phyloP scores from a whole-genome alignment of 2,797 vertebrate genomes.

The Danio albolineatus region DNA sequence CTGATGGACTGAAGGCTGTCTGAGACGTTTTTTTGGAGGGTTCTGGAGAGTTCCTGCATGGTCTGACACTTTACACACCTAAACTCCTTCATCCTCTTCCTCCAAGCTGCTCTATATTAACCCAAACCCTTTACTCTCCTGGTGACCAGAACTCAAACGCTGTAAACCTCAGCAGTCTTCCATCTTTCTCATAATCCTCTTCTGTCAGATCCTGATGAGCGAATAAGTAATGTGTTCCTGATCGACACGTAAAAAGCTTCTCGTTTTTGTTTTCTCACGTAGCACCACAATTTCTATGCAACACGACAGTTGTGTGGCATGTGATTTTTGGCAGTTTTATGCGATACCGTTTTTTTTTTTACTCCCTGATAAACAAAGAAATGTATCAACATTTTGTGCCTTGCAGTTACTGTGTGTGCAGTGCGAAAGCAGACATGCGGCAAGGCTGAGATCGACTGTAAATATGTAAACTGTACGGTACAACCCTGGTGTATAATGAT shows the following conservation, averaged over 20 bases:
- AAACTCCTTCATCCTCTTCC: conserved; percentile 70
- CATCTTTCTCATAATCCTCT: conserved; percentile 63
- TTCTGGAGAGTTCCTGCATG: conserved; percentile 62
- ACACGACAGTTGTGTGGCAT: conserved; percentile 84
- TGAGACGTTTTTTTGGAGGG: neutral
- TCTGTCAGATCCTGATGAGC: conserved; percentile 39
- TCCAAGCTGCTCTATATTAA: conserved; percentile 63
- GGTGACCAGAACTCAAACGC: conserved; percentile 36
- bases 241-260: neutral
- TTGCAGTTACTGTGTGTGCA: conserved; percentile 88
- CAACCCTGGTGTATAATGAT: conserved; percentile 87
- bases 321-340: conserved; percentile 76
- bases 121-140: conserved; percentile 47
- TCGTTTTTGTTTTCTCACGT: conserved; percentile 14
- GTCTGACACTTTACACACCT: conserved; percentile 68
- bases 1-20: conserved; percentile 57
- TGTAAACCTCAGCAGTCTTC: conserved; percentile 72
- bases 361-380: conserved; percentile 75
- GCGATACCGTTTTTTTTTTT: conserved; percentile 75
- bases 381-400: conserved; percentile 88
- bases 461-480: conserved; percentile 86
- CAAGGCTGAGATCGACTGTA: conserved; percentile 87
- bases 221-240: conserved; percentile 20
- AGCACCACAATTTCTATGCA: conserved; percentile 87
- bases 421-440: conserved; percentile 65